Evolutionary conservation across 2,797 vertebrate genomes (phyloP), one percentile per base, ranked within the genome.

Genomic region (Sandelia bainsii): DNA sequence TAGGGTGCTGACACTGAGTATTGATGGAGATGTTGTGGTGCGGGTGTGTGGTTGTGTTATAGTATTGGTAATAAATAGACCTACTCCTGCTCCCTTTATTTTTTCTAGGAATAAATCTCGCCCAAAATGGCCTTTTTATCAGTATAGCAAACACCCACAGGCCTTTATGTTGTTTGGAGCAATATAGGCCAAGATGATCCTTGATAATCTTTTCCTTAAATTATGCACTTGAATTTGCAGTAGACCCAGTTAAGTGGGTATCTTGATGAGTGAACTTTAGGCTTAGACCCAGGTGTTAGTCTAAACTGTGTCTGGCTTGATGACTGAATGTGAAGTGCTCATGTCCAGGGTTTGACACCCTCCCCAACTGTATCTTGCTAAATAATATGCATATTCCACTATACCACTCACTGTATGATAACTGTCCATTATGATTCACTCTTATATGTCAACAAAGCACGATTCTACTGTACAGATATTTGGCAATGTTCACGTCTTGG

Each of bases 71-170:
- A 65, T 66, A 51, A 70, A 72, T 48, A 46, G 17, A 4, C 19
- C 44, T 20, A 19, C 62, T 82, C 79, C 75, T 68, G 72, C 79
- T 81, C 87, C 86, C 87, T 86, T 81, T 87, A 87, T 49, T 83
- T 46, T 88, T 91, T 88, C 54, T 84, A 87, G 75, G 66, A 86
- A 73, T 23, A 53, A 71, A 62, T 82, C 69, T 80, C 39, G 72
- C 74, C 87, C 87, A 49, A 64, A 83, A 93, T 89, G 86, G 92
- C 91, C 91, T 93, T 93, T 78, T 32, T 67, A 71, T 74, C 58
- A 85, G 75, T 81, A 86, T 73, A 82, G 84, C 83, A 92, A 91
- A 87, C 92, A 91, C 90, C 88, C 76, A 77, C 87, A 85, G 88
- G 89, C 90, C 91, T 91, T 92, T 77, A 34, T 84, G 74, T 85